Conservation (phyloP, 1,140 invertebrate genomes). For the Hyles euphorbiae region DNA sequence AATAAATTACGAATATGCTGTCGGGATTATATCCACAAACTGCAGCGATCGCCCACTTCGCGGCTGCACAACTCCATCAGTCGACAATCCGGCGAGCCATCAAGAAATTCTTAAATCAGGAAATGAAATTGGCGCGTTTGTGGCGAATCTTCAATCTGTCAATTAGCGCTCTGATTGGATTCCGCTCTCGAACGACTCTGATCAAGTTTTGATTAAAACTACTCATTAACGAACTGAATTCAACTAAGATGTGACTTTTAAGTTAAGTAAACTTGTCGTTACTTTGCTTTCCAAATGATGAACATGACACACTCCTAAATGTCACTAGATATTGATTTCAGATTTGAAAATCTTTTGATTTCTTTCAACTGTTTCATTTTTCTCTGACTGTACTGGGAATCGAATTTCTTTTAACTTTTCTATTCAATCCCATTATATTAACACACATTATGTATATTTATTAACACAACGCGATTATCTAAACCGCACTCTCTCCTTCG, state of each 20-base stretch:
- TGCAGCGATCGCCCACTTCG: neutral
- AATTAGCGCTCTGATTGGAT: slow-evolving; percentile 6
- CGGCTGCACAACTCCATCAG: slow-evolving; percentile 1
- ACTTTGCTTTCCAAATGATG: no score
- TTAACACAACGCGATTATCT: no score
- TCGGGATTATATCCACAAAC: neutral
- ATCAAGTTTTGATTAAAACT: neutral
- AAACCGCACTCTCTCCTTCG: no score
- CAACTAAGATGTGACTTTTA: neutral
- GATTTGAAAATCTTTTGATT: no score
- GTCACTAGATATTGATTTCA: no score
- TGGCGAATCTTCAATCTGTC: slow-evolving; percentile 4
- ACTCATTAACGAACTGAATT: neutral
- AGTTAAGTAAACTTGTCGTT: neutral
- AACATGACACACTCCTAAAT: no score
- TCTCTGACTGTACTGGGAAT: no score
- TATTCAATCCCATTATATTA: no score
- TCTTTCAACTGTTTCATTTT: no score
- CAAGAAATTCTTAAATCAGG: slow-evolving; percentile 8
- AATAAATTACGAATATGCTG: no score
- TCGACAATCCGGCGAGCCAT: slow-evolving; percentile 4
- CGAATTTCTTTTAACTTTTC: no score
- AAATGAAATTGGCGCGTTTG: slow-evolving; percentile 7
- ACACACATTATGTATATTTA: no score
- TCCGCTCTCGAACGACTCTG: neutral